Conservation (phyloP, 2,888 invertebrate genomes). For the Meta bourneti region DNA sequence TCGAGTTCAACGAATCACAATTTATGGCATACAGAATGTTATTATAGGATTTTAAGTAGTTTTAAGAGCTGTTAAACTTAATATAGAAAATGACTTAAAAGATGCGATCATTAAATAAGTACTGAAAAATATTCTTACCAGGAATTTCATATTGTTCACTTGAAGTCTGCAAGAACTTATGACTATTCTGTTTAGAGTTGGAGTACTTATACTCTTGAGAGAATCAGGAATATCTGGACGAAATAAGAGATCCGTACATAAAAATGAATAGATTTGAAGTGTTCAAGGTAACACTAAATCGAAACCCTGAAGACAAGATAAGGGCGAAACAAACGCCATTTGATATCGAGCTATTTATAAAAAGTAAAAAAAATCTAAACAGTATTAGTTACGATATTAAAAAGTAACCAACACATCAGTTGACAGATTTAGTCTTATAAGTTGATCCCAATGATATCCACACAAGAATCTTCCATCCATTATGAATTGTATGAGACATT, state of each 20-base stretch:
- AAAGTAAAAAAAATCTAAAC: not conserved
- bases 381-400: not conserved
- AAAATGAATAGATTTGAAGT: not conserved
- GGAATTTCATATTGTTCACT: constrained; percentile 41
- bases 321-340: not conserved
- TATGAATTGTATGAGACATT: not conserved
- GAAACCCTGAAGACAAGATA: not conserved
- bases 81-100: no score
- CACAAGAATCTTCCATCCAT: not conserved
- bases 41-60: no score
- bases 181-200: not conserved
- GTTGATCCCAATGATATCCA: not conserved
- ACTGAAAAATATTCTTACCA: constrained; percentile 23
- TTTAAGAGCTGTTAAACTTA: no score
- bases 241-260: not conserved
- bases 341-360: not conserved
- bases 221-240: not conserved
- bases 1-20: no score
- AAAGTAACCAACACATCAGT: not conserved
- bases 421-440: not conserved
- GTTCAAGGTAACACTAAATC: not conserved
- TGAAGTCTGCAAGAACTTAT: not conserved
- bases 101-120: not conserved
- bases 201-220: not conserved
- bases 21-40: no score